These are phyloP conservation scores for Sycophila sp. DNA, from an alignment of 1,140 invertebrate genomes.

Conservation along the genomic window DNA sequence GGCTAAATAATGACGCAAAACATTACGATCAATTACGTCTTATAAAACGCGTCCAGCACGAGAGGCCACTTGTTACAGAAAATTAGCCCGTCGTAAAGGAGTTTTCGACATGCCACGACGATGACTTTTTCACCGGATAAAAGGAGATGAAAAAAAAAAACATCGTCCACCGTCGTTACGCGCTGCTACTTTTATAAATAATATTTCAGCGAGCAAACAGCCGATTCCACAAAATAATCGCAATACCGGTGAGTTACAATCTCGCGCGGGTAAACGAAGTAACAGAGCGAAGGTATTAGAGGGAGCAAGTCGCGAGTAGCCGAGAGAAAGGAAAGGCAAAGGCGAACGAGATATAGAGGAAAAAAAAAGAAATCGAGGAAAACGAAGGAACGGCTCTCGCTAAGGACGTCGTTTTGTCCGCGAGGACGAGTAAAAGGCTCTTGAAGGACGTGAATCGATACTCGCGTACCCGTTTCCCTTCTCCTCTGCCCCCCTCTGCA, in stretches of 20 bases:
- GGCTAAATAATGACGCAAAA: no score
- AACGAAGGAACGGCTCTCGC: no score
- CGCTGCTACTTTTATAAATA: no score
- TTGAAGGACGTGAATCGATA: conserved; percentile 22
- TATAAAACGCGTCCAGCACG: neutral
- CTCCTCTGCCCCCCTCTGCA: neutral
- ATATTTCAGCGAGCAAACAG: conserved; percentile 12
- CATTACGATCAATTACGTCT: conserved; percentile 7
- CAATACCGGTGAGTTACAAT: no score
- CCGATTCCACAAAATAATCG: conserved; percentile 15
- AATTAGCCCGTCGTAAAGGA: neutral
- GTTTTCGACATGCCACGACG: neutral
- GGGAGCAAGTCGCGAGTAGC: no score
- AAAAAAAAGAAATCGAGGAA: no score
- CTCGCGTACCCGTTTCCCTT: neutral
- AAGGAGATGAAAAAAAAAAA: neutral
- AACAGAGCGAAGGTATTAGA: no score
- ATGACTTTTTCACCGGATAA: neutral
- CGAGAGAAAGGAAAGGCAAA: no score
- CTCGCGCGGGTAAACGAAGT: no score
- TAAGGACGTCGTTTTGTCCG: conserved; percentile 9
- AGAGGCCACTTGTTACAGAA: neutral
- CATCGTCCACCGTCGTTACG: no score
- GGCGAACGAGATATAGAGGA: neutral
- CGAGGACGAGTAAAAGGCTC: neutral